Conservation (phyloP, 2,797 vertebrate species). For the Anableps anableps region DNA sequence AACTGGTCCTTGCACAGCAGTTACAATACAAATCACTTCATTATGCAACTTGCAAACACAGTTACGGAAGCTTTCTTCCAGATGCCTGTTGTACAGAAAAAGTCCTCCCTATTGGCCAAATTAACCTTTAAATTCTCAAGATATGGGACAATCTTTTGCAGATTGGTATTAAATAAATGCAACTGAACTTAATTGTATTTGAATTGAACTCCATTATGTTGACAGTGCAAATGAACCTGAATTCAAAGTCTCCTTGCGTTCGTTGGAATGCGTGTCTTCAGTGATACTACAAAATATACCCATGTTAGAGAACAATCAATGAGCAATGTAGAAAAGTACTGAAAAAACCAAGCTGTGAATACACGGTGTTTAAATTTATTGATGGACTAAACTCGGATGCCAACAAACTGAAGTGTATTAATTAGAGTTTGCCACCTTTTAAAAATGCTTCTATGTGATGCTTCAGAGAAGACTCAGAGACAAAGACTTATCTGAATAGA, state of each 20-base stretch:
- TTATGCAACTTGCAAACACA: not conserved
- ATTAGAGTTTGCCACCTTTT: not conserved
- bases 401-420: not conserved
- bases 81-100: not conserved
- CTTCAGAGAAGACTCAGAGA: not conserved
- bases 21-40: slow-evolving; percentile 16
- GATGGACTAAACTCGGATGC: too few species aligned
- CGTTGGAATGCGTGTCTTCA: not conserved
- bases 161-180: not conserved
- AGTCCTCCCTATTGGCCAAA: not conserved
- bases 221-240: not conserved
- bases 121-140: not conserved
- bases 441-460: not conserved
- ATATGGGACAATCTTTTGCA: not conserved
- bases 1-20: slow-evolving; percentile 31
- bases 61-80: not conserved
- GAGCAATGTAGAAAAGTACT: not conserved
- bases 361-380: not conserved
- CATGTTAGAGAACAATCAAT: not conserved
- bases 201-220: not conserved
- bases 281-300: not conserved
- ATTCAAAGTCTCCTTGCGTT: not conserved
- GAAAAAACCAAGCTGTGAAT: not conserved
- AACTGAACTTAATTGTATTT: not conserved
- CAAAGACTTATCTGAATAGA: not conserved